Conservation (phyloP, 2,888 invertebrate genomes). For the Exephanes ischioxanthus region DNA sequence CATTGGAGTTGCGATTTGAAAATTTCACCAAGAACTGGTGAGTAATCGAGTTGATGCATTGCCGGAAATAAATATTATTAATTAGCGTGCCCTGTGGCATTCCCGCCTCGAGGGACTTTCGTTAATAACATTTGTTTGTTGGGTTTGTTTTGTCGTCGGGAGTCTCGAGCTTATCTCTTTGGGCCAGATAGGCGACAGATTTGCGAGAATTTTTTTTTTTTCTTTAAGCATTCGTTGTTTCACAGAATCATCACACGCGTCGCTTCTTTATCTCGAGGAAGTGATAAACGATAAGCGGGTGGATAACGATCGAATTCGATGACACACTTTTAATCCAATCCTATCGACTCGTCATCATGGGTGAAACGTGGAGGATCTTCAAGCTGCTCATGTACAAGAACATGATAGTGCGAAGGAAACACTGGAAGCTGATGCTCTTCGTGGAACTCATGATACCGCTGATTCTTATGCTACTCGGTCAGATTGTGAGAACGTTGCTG, state of each 20-base stretch:
- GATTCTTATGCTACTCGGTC: conserved; percentile 76
- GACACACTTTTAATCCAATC: no score
- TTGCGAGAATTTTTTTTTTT: no score
- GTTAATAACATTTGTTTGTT: background rate
- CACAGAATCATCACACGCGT: no score
- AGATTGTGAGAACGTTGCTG: conserved; percentile 76
- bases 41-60: background rate
- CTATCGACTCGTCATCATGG: conserved; percentile 51
- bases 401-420: conserved; percentile 77
- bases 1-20: background rate
- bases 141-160: no score
- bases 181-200: no score
- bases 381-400: conserved; percentile 80
- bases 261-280: no score
- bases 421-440: conserved; percentile 79
- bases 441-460: conserved; percentile 79
- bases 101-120: background rate
- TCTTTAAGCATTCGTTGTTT: no score
- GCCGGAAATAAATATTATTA: no score
- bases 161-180: no score
- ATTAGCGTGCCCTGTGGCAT: background rate
- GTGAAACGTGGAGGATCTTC: conserved; percentile 71
- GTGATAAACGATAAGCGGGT: no score
- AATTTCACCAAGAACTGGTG: background rate
- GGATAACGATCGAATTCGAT: no score